phyloP scores from a whole-genome alignment of 1,140 invertebrate species.

The Drosophila bocki region DNA sequence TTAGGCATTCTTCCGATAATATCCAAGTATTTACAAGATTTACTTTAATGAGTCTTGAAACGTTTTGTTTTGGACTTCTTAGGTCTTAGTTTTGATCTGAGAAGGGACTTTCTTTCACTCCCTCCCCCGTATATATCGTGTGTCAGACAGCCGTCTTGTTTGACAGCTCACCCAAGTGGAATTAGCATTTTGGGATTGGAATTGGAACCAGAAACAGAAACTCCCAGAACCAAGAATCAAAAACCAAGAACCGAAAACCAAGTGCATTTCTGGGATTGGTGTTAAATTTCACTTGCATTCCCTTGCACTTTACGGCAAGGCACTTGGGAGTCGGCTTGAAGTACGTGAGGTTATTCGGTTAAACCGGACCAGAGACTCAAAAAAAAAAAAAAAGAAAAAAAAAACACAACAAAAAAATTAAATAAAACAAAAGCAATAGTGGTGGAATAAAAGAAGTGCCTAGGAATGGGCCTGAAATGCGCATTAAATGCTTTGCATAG shows the following conservation, averaged over 20 bases:
- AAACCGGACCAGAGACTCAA: conserved; percentile 3
- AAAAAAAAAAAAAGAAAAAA: background rate
- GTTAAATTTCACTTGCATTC: conserved; percentile 51
- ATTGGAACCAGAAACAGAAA: conserved; percentile 23
- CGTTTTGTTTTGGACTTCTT: conserved; percentile 13
- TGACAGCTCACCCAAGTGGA: conserved; percentile 67
- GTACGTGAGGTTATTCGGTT: conserved; percentile 75
- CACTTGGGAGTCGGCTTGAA: conserved; percentile 52
- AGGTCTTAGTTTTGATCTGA: conserved; percentile 12
- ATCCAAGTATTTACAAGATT: background rate
- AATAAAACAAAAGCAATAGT: conserved; percentile 15
- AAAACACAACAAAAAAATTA: conserved; percentile 8
- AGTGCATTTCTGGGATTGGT: conserved; percentile 36
- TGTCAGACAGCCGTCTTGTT: conserved; percentile 43
- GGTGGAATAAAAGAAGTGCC: conserved; percentile 29
- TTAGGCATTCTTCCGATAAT: too few species aligned
- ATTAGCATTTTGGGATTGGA: conserved; percentile 53
- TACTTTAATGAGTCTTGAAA: conserved; percentile 1
- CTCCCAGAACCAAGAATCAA: background rate
- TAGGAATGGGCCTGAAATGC: conserved; percentile 59
- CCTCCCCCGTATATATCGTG: conserved; percentile 13
- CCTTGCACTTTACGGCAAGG: conserved; percentile 41
- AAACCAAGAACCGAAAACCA: background rate
- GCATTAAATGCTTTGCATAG: conserved; percentile 66
- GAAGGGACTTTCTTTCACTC: background rate